These are phyloP conservation scores for Poeciliopsis retropinna DNA, from an alignment of 2,113 vertebrate species.

Conservation along the genomic window DNA sequence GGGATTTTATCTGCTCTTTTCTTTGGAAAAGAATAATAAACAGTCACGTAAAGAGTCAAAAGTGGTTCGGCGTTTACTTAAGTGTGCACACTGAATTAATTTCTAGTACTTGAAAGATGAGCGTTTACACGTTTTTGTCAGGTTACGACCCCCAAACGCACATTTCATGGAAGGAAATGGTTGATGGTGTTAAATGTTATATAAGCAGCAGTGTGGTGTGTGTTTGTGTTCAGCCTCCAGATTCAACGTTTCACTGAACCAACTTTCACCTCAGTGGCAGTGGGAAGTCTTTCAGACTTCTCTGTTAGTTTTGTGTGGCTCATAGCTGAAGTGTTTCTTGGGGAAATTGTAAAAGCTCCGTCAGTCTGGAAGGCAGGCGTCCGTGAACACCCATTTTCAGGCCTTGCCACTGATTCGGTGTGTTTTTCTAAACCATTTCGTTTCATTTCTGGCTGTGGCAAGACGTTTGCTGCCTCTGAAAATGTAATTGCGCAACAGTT, in stretches of 20 bases:
- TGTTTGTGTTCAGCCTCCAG: background rate
- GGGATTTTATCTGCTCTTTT: constrained; percentile 1
- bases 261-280: background rate
- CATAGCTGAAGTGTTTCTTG: background rate
- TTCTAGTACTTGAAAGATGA: too few species aligned
- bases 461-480: background rate
- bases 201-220: background rate
- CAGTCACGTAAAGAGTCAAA: background rate
- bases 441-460: background rate
- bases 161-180: background rate
- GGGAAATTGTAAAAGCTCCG: too few species aligned
- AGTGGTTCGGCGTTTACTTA: background rate
- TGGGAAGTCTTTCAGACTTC: background rate
- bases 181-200: background rate
- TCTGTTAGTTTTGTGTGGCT: background rate
- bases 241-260: background rate
- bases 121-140: background rate
- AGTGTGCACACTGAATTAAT: too few species aligned
- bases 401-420: background rate
- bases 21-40: background rate
- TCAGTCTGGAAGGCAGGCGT: background rate
- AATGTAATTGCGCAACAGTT: too few species aligned
- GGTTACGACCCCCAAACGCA: background rate
- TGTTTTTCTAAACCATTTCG: background rate
- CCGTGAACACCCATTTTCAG: background rate